Conservation (phyloP, 2,113 vertebrate genomes). For the Taurulus bubalis region DNA sequence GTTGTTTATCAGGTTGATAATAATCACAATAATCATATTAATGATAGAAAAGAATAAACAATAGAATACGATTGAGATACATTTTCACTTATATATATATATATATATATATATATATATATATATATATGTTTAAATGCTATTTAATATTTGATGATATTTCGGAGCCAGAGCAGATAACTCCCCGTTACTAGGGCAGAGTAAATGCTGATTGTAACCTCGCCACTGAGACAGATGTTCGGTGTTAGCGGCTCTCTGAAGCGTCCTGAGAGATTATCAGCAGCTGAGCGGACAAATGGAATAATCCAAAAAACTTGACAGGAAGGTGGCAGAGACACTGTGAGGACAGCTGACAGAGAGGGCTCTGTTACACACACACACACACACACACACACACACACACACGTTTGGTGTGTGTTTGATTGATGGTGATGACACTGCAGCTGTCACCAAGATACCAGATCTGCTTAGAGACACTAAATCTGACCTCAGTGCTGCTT, state of each 20-base stretch:
- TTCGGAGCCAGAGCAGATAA: too few relatives aligned
- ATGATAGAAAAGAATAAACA: too few relatives aligned
- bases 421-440: constrained; percentile 21
- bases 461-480: constrained; percentile 19
- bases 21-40: too few relatives aligned
- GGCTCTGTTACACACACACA: constrained; percentile 37
- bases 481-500: constrained; percentile 3
- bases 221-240: not conserved
- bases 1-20: too few relatives aligned
- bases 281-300: constrained; percentile 69
- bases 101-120: too few relatives aligned
- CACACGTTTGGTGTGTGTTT: not conserved
- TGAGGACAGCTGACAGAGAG: constrained; percentile 59
- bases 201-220: too few relatives aligned
- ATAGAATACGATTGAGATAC: too few relatives aligned
- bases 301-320: constrained; percentile 62
- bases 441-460: constrained; percentile 48
- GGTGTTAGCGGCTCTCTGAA: not conserved
- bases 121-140: too few relatives aligned
- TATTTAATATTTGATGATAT: too few relatives aligned
- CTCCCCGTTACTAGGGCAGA: too few relatives aligned
- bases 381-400: constrained; percentile 15
- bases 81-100: too few relatives aligned
- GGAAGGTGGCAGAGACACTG: constrained; percentile 41
- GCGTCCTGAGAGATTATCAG: constrained; percentile 58